phyloP scores from a whole-genome alignment of 2,888 invertebrate species.

The Neoitamus cyanurus region DNA sequence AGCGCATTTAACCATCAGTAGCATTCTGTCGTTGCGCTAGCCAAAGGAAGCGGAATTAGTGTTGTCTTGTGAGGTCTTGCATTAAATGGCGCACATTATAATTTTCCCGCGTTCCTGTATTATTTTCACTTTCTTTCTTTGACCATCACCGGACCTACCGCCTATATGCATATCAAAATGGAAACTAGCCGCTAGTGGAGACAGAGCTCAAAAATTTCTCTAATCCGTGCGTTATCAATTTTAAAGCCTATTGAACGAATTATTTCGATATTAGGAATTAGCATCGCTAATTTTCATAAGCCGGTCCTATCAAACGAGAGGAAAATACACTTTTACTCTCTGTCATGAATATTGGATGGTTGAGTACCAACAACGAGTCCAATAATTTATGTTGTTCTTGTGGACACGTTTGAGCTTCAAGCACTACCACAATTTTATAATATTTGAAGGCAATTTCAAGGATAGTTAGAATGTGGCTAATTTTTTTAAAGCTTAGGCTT shows the following conservation, averaged over 20 bases:
- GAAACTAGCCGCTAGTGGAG: background rate
- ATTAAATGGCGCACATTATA: background rate
- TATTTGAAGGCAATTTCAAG: too few relatives aligned
- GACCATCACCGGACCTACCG: background rate
- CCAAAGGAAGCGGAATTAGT: background rate
- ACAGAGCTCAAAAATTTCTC: background rate
- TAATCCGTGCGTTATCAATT: background rate
- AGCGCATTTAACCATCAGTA: background rate
- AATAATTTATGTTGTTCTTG: background rate
- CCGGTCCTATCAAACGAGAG: background rate
- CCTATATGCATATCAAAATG: background rate
- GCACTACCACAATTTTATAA: too few relatives aligned
- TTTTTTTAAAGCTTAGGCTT: too few relatives aligned
- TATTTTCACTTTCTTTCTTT: slow-evolving; percentile 16
- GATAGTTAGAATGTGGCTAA: too few relatives aligned
- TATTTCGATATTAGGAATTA: background rate
- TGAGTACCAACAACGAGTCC: background rate
- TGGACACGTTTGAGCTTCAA: too few relatives aligned
- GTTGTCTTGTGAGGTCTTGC: background rate
- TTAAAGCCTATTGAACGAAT: background rate
- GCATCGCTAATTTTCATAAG: background rate
- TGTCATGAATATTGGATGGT: background rate
- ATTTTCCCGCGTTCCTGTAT: background rate
- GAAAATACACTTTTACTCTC: background rate
- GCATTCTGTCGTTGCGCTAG: background rate